Percentiles rank a stretch among this genome's conserved stretches.
Conservation (phyloP, 1,140 invertebrate species). For the Rhyacophila brunnea region DNA sequence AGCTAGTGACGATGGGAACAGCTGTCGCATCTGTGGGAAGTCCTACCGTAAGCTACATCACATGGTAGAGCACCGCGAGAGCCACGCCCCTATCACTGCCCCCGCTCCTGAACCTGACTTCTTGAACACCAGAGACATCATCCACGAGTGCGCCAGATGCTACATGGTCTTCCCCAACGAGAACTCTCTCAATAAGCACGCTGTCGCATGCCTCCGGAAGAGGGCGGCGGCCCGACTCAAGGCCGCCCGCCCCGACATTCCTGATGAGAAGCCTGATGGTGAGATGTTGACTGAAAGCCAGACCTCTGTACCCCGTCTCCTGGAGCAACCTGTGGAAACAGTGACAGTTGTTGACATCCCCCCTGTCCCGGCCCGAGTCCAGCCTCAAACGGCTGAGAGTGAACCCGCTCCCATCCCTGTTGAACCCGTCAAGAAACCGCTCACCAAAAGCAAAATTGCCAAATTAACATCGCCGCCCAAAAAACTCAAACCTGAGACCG, state of each 20-base stretch:
- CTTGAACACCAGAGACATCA: constrained; percentile 51
- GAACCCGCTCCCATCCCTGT: neutral
- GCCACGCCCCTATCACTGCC: constrained; percentile 50
- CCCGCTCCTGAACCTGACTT: constrained; percentile 46
- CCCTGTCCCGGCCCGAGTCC: neutral
- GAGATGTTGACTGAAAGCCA: too few species aligned
- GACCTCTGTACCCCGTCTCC: too few species aligned
- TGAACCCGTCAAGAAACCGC: neutral
- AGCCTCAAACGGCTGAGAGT: neutral
- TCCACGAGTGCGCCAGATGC: constrained; percentile 53
- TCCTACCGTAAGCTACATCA: constrained; percentile 31
- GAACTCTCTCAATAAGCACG: constrained; percentile 51
- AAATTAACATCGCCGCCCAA: neutral
- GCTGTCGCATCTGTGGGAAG: constrained; percentile 29
- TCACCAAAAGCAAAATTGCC: neutral
- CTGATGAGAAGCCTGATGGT: too few species aligned
- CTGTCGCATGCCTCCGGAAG: constrained; percentile 46
- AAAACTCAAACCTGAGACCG: neutral
- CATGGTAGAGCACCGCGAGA: constrained; percentile 42
- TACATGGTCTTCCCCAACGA: constrained; percentile 56
- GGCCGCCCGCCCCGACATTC: too few species aligned
- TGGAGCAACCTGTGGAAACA: too few species aligned
- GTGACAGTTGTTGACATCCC: too few species aligned
- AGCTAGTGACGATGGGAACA: constrained; percentile 28
- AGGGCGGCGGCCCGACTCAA: constrained; percentile 14